Conservation (phyloP, 2,888 invertebrate species). For the Mesopsocus fuscifrons region DNA sequence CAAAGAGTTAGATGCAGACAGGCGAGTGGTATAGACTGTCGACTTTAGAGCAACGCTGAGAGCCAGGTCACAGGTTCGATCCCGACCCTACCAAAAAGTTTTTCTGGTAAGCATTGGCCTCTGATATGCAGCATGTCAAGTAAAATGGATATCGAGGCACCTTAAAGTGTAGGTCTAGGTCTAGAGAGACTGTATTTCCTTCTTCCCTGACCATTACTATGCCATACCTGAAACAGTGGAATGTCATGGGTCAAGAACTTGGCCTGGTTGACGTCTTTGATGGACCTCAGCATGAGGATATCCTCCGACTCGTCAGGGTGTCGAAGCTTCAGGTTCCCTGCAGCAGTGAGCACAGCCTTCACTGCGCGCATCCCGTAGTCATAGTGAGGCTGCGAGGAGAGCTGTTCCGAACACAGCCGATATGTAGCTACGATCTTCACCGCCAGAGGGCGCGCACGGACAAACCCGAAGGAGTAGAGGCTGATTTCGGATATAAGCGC, state of each 20-base stretch:
- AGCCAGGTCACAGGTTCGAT: no score
- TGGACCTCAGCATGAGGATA: constrained; percentile 67
- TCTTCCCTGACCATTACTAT: no score
- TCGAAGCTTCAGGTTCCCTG: constrained; percentile 74
- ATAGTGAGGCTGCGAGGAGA: constrained; percentile 85
- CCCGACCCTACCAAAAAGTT: no score
- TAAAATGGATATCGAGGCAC: no score
- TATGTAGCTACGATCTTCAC: constrained; percentile 92
- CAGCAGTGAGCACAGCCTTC: constrained; percentile 80
- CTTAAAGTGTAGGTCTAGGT: no score
- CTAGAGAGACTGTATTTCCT: no score
- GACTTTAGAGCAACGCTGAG: no score
- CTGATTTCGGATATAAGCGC: constrained; percentile 88
- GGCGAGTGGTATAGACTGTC: no score
- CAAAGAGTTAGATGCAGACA: no score
- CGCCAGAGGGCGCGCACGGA: constrained; percentile 69
- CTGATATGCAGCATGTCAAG: no score
- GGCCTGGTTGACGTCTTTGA: constrained; percentile 85
- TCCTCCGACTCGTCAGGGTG: constrained; percentile 80
- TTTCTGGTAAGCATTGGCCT: no score
- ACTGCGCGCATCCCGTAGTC: constrained; percentile 96
- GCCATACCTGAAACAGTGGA: constrained; percentile 64
- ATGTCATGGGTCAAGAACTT: constrained; percentile 81
- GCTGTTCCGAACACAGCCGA: constrained; percentile 78
- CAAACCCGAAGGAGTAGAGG: constrained; percentile 77